Evolutionary conservation across 2,797 vertebrate species (phyloP).

Genomic region (Myotis vivesi): DNA sequence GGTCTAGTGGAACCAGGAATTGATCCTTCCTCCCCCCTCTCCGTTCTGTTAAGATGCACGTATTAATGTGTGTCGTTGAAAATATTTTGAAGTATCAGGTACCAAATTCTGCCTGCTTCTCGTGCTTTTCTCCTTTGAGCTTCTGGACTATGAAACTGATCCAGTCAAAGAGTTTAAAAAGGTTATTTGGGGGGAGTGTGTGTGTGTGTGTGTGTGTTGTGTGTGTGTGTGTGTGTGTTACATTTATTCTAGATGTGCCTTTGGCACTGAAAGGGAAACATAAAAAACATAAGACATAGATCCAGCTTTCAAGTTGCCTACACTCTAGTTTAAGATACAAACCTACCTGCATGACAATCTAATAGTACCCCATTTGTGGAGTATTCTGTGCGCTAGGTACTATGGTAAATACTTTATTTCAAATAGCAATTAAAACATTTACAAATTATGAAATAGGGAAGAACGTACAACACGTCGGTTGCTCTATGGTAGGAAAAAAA

Average conservation of each 20-base stretch:
- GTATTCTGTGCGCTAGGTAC: neutral
- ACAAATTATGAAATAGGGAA: slow-evolving; percentile 13
- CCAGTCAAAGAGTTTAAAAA: slow-evolving; percentile 23
- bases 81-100: neutral
- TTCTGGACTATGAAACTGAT: slow-evolving; percentile 8
- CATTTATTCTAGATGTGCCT: neutral
- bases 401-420: slow-evolving; percentile 20
- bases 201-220: neutral
- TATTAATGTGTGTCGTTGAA: neutral
- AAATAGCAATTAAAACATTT: slow-evolving; percentile 36
- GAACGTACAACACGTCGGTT: neutral
- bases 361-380: neutral
- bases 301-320: neutral
- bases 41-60: neutral
- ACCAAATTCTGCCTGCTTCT: neutral
- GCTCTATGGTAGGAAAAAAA: neutral
- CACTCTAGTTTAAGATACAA: neutral
- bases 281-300: neutral
- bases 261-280: neutral
- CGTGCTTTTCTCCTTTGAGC: neutral
- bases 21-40: neutral
- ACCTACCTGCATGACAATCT: neutral
- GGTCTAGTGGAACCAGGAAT: slow-evolving; percentile 9
- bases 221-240: neutral
- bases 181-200: neutral